phyloP scores from a whole-genome alignment of 2,113 vertebrate genomes.

The Ariopsis seemanni region DNA sequence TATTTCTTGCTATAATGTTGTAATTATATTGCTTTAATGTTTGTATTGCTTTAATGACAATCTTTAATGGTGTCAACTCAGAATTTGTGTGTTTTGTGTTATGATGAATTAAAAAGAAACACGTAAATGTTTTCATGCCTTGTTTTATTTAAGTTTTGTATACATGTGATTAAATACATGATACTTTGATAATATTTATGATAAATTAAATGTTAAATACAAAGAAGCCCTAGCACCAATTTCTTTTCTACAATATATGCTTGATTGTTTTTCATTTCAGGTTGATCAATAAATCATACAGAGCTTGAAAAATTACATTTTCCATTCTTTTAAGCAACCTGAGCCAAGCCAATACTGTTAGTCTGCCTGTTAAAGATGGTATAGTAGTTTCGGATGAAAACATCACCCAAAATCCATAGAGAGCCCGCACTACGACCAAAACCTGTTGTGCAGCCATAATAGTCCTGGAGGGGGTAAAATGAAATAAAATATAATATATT shows the following conservation, averaged over 20 bases:
- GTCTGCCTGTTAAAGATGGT: slow-evolving; percentile 57
- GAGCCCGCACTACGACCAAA: slow-evolving; percentile 55
- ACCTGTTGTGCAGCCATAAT: slow-evolving; percentile 53
- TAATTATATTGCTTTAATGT: neutral
- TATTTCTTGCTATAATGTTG: neutral
- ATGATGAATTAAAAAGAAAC: too few species aligned
- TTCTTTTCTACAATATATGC: too few species aligned
- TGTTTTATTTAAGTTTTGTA: neutral
- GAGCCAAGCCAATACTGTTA: slow-evolving; percentile 51
- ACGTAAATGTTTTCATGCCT: too few species aligned
- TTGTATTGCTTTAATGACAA: too few species aligned
- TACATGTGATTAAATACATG: neutral
- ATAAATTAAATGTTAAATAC: too few species aligned
- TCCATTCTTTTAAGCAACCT: slow-evolving; percentile 25
- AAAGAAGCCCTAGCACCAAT: too few species aligned
- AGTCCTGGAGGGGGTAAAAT: slow-evolving; percentile 20
- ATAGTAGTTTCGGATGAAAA: slow-evolving; percentile 71
- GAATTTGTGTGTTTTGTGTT: neutral
- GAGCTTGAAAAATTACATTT: neutral
- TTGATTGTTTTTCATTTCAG: too few species aligned
- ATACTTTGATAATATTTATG: neutral
- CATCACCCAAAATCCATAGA: slow-evolving; percentile 72
- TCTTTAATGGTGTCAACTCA: neutral
- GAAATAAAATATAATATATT: neutral
- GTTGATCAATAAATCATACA: neutral